Conservation (phyloP, 30 jellyfish, hydroid and myxozoan species). For the Aurelia aurita region DNA sequence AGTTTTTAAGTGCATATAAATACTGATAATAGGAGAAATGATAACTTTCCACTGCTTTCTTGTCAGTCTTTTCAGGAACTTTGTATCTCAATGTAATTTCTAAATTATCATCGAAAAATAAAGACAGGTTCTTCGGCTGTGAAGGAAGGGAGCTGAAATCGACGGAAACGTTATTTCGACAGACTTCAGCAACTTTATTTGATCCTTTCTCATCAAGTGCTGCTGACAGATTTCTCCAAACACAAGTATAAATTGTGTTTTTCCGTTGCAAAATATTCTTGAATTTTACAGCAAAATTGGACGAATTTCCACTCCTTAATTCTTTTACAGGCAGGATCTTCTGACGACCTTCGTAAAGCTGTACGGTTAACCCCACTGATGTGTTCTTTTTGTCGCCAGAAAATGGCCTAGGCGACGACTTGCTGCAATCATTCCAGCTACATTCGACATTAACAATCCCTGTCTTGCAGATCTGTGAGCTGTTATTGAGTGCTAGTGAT, state of each 20-base stretch:
- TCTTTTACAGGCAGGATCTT: neutral
- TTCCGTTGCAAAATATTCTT: neutral
- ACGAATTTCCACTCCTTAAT: neutral
- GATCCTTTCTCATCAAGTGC: neutral
- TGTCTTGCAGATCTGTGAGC: neutral
- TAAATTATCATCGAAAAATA: neutral
- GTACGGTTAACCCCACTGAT: neutral
- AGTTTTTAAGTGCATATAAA: neutral
- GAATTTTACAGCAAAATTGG: neutral
- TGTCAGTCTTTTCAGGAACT: neutral
- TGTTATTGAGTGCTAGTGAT: neutral
- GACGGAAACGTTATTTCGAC: slow-evolving; percentile 4
- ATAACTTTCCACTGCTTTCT: neutral
- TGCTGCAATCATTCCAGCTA: slow-evolving; percentile 6
- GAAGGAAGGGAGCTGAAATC: neutral
- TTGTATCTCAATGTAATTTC: neutral
- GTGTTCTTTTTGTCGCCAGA: neutral
- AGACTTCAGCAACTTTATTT: neutral
- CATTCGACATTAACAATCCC: slow-evolving; percentile 21
- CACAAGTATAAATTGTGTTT: neutral
- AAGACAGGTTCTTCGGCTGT: slow-evolving; percentile 12
- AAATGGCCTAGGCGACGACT: neutral
- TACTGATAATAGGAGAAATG: neutral
- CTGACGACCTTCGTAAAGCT: neutral
- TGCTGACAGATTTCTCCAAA: neutral